Evolutionary conservation across 2,797 vertebrate genomes (phyloP).

Genomic region (Numenius phaeopus): DNA sequence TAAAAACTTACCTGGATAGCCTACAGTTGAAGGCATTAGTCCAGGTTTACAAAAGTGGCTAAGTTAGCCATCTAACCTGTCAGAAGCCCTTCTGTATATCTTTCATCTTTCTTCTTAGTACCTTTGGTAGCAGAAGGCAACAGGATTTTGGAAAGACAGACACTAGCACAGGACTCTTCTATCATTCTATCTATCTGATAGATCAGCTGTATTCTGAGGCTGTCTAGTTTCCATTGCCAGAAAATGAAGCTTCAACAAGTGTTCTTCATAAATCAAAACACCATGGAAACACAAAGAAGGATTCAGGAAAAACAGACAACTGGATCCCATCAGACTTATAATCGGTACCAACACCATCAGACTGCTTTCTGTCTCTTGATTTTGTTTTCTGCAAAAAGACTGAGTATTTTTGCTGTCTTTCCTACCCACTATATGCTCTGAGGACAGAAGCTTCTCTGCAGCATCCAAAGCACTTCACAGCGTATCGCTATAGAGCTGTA

Average conservation of each 20-base stretch:
- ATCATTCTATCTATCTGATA: not conserved
- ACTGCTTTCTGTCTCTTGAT: not conserved
- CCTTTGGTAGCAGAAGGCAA: not conserved
- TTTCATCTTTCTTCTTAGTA: not conserved
- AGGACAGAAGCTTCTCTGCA: not conserved
- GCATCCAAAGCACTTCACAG: not conserved
- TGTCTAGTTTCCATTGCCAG: not conserved
- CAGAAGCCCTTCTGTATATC: not conserved
- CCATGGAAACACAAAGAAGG: not conserved
- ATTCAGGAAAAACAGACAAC: not conserved
- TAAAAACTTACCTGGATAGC: not conserved
- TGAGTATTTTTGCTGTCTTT: not conserved
- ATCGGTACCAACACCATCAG: not conserved
- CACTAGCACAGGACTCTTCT: accelerated
- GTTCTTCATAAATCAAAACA: not conserved
- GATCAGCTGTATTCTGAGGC: not conserved
- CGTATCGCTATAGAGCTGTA: not conserved
- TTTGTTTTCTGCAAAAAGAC: not conserved
- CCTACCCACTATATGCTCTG: not conserved
- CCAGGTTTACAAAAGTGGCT: not conserved
- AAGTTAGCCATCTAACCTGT: not conserved
- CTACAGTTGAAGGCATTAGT: not conserved
- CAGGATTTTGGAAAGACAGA: not conserved
- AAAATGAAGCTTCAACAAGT: not conserved
- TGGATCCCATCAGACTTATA: not conserved